Base-by-base conservation (phyloP, 2,888 invertebrate species). In the Oscheius sp. region DNA sequence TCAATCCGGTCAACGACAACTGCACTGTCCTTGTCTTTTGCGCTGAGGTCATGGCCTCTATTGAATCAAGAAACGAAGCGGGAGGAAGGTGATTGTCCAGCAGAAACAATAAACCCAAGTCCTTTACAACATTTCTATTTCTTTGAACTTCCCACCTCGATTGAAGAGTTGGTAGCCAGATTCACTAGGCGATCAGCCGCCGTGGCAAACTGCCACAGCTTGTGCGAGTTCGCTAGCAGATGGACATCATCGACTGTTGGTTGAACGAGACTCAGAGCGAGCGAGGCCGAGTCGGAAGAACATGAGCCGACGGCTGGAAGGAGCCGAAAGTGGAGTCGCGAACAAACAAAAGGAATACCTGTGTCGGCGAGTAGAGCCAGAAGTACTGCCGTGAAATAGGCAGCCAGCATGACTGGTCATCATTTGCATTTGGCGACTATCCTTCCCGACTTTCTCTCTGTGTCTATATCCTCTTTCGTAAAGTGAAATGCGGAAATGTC, bases 291-390 rank as follows among this genome's bases (percentile, higher is more conserved):
- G 13, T 68, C 68, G 21, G 53, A 21, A 9, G 55, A 37, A 68
- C 53, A 55, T 21, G 21, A 37, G 35, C 33, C 59, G 11, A 53
- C 53, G 33, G 35, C 13, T 9, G 37, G 68, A 29, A 29, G 42
- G 11, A 10, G 7, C 21, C 55, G 55, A 32, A 55, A 55, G 55
- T 13, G 9, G 65, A 13, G 33, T 21, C 50, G 51, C 29, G 65
- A 35, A 68, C 68, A 37, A 68, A 68, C 55, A 55, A 68, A 68
- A 65, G 32, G 48, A 37, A 63, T 63, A 63, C 63, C 48, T 63
- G 55, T 37, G 37, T 55, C 55, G 68, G 13, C 55, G 53, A 65
- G 65, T 11, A 48, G 33, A 9, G 48, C 50, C 53, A 55, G 68
- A 42, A 42, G 42, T 42, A 42, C 42, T 47, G 42, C 63, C 21